Percentiles rank a stretch among this genome's conserved stretches.
Conservation (phyloP, 92 coral and sea anemone species). For the Bergia puertoricense region DNA sequence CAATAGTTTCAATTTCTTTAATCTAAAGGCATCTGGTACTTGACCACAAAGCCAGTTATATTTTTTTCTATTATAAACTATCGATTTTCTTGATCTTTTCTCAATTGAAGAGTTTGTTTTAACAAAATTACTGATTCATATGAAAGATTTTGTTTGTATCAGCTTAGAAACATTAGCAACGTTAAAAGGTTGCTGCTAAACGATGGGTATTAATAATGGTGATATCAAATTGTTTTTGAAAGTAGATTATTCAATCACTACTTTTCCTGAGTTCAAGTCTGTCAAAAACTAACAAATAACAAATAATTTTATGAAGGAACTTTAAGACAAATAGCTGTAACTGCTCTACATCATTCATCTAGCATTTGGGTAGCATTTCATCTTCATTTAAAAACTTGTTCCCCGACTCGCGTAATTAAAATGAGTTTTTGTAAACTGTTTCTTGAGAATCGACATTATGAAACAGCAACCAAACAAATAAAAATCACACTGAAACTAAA, state of each 20-base stretch:
- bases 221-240: background rate
- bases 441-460: background rate
- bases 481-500: background rate
- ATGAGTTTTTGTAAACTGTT: background rate
- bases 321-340: no score
- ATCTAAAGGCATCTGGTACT: no score
- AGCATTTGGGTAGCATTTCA: background rate
- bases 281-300: no score
- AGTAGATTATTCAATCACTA: background rate
- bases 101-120: background rate
- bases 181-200: no score
- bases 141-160: background rate
- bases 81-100: no score
- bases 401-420: background rate
- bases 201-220: background rate
- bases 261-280: background rate
- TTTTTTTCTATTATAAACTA: no score
- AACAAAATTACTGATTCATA: background rate
- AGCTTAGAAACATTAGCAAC: no score
- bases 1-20: background rate
- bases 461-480: background rate
- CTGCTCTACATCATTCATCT: background rate
- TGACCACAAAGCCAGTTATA: background rate
- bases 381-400: no score
- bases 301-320: background rate